Evolutionary conservation across 2,797 vertebrate species (phyloP).

Genomic region (Varecia variegata): DNA sequence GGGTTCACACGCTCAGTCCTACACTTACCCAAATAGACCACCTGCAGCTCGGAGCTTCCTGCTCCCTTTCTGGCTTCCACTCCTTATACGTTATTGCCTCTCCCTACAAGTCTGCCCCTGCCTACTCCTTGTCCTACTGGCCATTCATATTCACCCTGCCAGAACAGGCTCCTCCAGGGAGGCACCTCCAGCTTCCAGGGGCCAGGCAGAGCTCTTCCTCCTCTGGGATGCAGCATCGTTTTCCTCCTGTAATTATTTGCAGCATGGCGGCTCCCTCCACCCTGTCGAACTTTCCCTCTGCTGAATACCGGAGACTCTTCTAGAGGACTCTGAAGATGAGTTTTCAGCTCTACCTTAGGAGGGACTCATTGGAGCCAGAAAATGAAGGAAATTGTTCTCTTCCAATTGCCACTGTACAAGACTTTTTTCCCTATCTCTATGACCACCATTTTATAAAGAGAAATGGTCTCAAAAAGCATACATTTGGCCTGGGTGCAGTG

Average conservation of each 20-base stretch:
- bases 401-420: background rate
- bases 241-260: background rate
- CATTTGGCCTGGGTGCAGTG: background rate
- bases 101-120: background rate
- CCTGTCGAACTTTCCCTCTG: background rate
- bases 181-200: no score
- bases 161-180: background rate
- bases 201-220: background rate
- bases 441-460: background rate
- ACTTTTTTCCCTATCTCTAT: background rate
- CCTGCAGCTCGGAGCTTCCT: background rate
- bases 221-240: no score
- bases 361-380: background rate
- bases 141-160: background rate
- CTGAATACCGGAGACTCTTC: background rate
- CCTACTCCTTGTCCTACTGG: background rate
- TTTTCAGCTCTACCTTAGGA: background rate
- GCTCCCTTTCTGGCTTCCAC: background rate
- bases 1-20: fast-evolving
- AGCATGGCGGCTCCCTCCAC: background rate
- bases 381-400: background rate
- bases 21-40: background rate
- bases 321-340: background rate
- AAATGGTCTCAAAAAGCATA: background rate
- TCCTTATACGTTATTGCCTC: background rate